Evolutionary conservation across 2,113 vertebrate genomes (phyloP), one percentile per base, ranked within the genome.

Genomic region (Lipotes vexillifer): DNA sequence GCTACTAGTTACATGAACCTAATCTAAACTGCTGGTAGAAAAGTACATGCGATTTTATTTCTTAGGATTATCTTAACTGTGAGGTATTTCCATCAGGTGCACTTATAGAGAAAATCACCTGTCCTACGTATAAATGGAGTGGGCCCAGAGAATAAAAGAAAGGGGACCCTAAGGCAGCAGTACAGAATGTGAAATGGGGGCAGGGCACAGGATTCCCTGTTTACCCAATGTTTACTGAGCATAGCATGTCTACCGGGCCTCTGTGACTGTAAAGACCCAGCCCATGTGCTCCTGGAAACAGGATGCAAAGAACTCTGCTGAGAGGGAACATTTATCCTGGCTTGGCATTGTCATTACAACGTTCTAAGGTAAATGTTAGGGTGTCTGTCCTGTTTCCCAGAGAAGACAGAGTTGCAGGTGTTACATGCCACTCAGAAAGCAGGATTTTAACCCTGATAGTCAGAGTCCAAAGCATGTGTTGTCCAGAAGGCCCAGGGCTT

Each of bases 201-300:
- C 17, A 5, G 15, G 65, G 72, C 20, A 1, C 2, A 20, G 46
- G 78, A 4, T 1, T 33, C 18, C 31, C 46, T 10, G 21, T 12
- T 18, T 27, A 27, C 65, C 10, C 27, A 10, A 0, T 0, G 55
- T 13, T 33, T 20, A 12, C 1, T 27, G 31, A 44, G 33, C 25
- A 1, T 3, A 0, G 3, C 23, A 0, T 1, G 8, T 2, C 38
- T 1, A 1, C 0, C 3, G 41, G 52, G 15, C 49, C 46, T 14
- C 3, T 1, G 31, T 6, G 2, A 38, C 38, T 0, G 2, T 3
- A 4, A 29, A 17, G 25, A 20, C 20, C 61, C 65, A 12, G 8
- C 21, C 49, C 15, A 2, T 3, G 10, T 14, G 49, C 20, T 80
- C 71, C 38, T 55, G 52, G 57, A 52, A 81, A 17, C 0, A 2